phyloP scores from a whole-genome alignment of 1,140 invertebrate species.

The Doryteuthis pealeii region DNA sequence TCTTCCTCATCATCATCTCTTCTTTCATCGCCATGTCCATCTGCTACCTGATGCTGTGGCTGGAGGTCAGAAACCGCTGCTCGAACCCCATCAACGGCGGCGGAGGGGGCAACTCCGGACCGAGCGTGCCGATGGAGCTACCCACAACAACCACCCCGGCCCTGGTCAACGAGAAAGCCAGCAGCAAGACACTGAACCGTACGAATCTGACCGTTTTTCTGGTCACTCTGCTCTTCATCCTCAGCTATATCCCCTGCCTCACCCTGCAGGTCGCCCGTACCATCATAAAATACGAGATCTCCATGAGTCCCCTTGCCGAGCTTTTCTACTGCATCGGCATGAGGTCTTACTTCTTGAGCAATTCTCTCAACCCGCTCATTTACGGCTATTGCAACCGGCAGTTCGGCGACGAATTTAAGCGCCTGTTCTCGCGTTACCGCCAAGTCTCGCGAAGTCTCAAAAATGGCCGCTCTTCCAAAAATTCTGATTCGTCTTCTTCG shows the following conservation, averaged over 20 bases:
- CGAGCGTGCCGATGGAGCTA: not conserved
- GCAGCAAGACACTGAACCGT: not conserved
- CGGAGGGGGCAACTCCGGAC: not conserved
- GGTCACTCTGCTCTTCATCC: conserved; percentile 32
- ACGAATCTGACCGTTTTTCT: conserved; percentile 19
- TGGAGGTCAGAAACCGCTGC: conserved; percentile 7
- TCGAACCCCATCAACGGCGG: not conserved
- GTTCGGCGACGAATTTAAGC: conserved; percentile 35
- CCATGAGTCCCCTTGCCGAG: conserved; percentile 21
- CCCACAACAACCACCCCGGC: not conserved
- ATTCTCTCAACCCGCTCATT: conserved; percentile 43
- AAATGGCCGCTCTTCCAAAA: not conserved
- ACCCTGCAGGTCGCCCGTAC: conserved; percentile 20
- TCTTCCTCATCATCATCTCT: conserved; percentile 11
- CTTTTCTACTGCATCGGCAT: conserved; percentile 35
- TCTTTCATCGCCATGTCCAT: conserved; percentile 16
- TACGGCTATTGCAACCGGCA: conserved; percentile 42
- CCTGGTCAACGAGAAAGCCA: not conserved
- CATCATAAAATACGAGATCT: conserved; percentile 17
- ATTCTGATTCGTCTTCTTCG: not conserved
- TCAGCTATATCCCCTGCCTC: conserved; percentile 34
- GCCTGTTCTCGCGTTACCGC: conserved; percentile 21
- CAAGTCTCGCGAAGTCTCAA: not conserved
- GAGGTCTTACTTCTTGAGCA: conserved; percentile 42
- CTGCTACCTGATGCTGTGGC: conserved; percentile 21